phyloP scores from a whole-genome alignment of 1,140 invertebrate species.

The Anoplolepis gracilipes region DNA sequence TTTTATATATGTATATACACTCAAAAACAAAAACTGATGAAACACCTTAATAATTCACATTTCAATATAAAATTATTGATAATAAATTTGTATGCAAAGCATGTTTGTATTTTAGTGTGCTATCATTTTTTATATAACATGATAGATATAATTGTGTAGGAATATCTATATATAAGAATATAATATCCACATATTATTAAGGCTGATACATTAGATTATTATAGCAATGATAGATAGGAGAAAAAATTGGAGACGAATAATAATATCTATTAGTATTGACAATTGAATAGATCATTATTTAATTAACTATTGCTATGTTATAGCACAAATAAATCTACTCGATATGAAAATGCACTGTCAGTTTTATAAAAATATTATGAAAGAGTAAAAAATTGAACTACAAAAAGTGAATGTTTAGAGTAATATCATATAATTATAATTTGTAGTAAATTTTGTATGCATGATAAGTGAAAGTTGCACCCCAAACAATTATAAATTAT shows the following conservation, averaged over 20 bases:
- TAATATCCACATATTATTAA: constrained; percentile 52
- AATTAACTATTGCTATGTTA: constrained; percentile 21
- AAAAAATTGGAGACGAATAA: neutral
- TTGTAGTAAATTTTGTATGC: constrained; percentile 81
- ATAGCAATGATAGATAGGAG: constrained; percentile 20
- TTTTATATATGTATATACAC: constrained; percentile 11
- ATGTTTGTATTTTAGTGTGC: constrained; percentile 39
- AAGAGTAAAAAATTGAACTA: constrained; percentile 75
- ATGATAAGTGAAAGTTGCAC: constrained; percentile 82
- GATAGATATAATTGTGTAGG: constrained; percentile 53
- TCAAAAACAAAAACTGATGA: constrained; percentile 20
- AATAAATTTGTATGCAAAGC: constrained; percentile 25
- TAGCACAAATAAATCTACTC: neutral
- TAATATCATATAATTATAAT: constrained; percentile 81
- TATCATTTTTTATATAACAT: constrained; percentile 45
- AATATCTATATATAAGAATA: constrained; percentile 63
- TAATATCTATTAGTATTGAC: constrained; percentile 26
- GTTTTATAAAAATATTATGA: constrained; percentile 32
- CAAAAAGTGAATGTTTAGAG: constrained; percentile 80
- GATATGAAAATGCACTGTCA: constrained; percentile 36
- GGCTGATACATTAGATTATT: constrained; percentile 64
- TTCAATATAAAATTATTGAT: constrained; percentile 21
- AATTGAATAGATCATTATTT: constrained; percentile 37
- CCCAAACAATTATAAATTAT: constrained; percentile 41
- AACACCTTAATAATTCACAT: constrained; percentile 18